Percentiles rank a stretch among this genome's conserved stretches.
Evolutionary conservation across 1,140 invertebrate genomes (phyloP).

Genomic region (Habropoda laboriosa): DNA sequence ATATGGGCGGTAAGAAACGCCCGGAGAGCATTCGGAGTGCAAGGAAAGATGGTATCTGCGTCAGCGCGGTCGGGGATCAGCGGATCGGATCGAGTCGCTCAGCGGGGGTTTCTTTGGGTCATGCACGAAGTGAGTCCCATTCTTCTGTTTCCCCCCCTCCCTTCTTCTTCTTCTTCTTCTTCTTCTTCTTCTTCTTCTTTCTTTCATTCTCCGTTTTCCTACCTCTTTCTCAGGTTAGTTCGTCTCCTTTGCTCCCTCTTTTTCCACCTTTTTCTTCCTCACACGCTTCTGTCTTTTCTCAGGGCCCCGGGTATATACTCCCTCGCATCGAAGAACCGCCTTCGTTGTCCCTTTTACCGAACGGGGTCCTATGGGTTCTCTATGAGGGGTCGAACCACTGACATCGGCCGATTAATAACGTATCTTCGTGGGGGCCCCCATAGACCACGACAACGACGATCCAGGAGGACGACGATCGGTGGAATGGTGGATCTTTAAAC

Average conservation of each 20-base stretch:
- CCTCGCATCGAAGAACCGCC: neutral
- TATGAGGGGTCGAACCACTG: slow-evolving; percentile 74
- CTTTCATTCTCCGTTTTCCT: no score
- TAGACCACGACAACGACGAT: slow-evolving; percentile 53
- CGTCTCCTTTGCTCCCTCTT: neutral
- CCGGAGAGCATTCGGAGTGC: slow-evolving; percentile 69
- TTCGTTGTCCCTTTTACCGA: slow-evolving; percentile 59
- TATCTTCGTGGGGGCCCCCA: slow-evolving; percentile 65
- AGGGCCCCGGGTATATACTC: slow-evolving; percentile 18
- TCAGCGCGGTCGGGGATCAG: slow-evolving; percentile 77
- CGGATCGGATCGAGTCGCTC: slow-evolving; percentile 77
- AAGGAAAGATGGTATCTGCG: slow-evolving; percentile 77
- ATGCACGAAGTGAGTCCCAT: slow-evolving; percentile 77
- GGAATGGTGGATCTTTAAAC: slow-evolving; percentile 30
- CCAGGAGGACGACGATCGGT: slow-evolving; percentile 12
- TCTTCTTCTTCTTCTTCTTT: neutral
- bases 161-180: neutral
- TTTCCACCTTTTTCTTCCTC: neutral
- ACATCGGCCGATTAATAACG: slow-evolving; percentile 71
- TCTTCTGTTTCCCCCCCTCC: slow-evolving; percentile 65
- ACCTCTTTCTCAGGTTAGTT: neutral
- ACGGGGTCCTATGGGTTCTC: slow-evolving; percentile 69
- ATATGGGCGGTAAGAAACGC: slow-evolving; percentile 69
- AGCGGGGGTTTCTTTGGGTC: slow-evolving; percentile 78
- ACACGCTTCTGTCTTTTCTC: slow-evolving; percentile 46